Percentiles rank a stretch among this genome's conserved stretches.
phyloP scores from a whole-genome alignment of 2,797 vertebrate genomes.

The Chelidonichthys spinosus region DNA sequence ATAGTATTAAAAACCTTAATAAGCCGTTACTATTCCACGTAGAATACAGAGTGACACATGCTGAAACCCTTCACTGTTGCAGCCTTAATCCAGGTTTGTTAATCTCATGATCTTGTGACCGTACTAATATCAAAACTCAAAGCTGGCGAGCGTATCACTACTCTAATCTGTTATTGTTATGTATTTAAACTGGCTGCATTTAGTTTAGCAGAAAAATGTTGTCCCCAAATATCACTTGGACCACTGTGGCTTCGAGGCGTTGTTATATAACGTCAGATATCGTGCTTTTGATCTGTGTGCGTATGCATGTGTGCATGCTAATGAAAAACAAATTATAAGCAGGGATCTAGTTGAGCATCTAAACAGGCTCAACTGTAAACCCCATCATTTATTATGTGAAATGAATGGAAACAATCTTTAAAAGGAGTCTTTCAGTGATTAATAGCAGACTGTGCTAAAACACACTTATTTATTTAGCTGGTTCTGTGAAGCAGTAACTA shows the following conservation, averaged over 20 bases:
- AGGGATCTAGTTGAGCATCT: background rate
- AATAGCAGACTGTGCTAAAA: background rate
- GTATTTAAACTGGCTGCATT: constrained; percentile 33
- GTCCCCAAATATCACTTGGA: constrained; percentile 47
- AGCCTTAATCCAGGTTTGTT: background rate
- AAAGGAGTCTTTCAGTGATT: background rate
- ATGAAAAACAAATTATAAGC: background rate
- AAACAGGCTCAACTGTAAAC: background rate
- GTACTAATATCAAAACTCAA: constrained; percentile 12
- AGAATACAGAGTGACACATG: background rate
- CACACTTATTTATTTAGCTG: background rate
- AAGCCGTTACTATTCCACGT: background rate
- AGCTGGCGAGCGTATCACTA: constrained; percentile 37
- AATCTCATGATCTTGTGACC: constrained; percentile 2
- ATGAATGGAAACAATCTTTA: background rate
- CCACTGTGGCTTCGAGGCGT: constrained; percentile 36
- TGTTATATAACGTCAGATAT: constrained; percentile 41
- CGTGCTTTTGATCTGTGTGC: constrained; percentile 20
- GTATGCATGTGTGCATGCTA: constrained; percentile 1
- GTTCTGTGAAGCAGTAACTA: background rate
- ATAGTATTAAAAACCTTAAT: background rate
- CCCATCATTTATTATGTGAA: background rate
- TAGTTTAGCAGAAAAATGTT: constrained; percentile 57
- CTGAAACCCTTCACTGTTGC: background rate
- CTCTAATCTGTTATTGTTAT: constrained; percentile 49